Evolutionary conservation across 2,797 vertebrate species (phyloP).

Genomic region (Smutsia gigantea): DNA sequence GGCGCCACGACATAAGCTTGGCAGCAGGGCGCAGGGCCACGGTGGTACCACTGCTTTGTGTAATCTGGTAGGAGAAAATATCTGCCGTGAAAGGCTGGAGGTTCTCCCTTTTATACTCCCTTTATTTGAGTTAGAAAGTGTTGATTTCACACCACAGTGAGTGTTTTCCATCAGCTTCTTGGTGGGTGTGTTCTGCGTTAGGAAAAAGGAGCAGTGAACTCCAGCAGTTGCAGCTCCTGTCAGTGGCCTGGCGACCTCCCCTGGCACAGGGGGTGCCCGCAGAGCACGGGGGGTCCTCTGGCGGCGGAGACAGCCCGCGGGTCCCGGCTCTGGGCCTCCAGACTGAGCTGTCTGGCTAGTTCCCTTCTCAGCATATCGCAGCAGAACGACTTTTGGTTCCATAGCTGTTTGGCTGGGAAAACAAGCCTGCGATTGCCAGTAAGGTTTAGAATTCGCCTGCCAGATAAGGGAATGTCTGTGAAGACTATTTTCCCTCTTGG

Average conservation of each 20-base stretch:
- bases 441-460: constrained; percentile 87
- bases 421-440: constrained; percentile 84
- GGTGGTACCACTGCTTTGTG: rapidly evolving
- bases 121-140: constrained; percentile 61
- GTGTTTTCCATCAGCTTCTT: constrained; percentile 72
- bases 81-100: not conserved
- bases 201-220: constrained; percentile 14
- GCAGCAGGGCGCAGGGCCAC: rapidly evolving
- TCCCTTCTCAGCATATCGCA: constrained; percentile 81
- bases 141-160: constrained; percentile 53
- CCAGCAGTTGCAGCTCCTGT: constrained; percentile 22
- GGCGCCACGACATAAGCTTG: rapidly evolving
- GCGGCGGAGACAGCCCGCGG: constrained; percentile 59
- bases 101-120: not conserved
- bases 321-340: constrained; percentile 73
- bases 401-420: constrained; percentile 86
- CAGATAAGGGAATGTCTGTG: constrained; percentile 86
- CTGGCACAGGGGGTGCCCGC: constrained; percentile 25
- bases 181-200: constrained; percentile 40
- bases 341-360: constrained; percentile 82
- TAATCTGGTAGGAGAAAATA: not conserved
- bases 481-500: constrained; percentile 88
- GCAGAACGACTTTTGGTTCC: constrained; percentile 83
- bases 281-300: constrained; percentile 58
- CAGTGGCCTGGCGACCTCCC: constrained; percentile 64